Percentiles rank a stretch among this genome's conserved stretches.
Conservation (phyloP, 2,797 vertebrate species). For the Prunella strophiata region DNA sequence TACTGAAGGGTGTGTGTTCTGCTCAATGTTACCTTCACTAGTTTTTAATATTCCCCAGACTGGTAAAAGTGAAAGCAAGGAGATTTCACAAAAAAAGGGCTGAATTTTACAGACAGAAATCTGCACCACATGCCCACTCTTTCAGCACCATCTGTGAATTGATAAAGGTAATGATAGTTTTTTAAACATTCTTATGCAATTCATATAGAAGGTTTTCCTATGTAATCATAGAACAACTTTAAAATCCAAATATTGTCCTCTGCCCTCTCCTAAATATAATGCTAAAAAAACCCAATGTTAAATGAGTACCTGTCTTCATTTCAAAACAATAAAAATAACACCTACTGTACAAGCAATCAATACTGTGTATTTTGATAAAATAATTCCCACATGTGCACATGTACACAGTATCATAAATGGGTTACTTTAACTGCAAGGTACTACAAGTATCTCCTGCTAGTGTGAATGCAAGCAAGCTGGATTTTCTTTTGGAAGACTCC, state of each 20-base stretch:
- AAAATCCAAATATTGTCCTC: background rate
- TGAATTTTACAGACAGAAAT: background rate
- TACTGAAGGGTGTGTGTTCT: background rate
- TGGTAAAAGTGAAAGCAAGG: background rate
- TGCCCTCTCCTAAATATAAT: background rate
- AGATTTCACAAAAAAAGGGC: background rate
- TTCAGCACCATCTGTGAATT: background rate
- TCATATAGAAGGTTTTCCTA: background rate
- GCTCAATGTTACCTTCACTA: background rate
- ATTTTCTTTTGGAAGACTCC: background rate
- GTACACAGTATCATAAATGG: background rate
- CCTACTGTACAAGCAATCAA: background rate
- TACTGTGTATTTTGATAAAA: background rate
- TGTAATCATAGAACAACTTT: background rate
- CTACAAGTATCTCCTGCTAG: background rate
- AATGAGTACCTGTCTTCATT: background rate
- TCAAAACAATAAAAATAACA: background rate
- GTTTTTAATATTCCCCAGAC: background rate
- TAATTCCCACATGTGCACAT: background rate
- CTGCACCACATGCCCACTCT: background rate
- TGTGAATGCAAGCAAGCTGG: background rate
- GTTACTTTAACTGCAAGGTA: background rate
- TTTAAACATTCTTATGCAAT: background rate
- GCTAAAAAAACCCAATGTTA: background rate
- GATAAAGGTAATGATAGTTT: background rate